Conservation (phyloP, 2,888 invertebrate genomes). For the Therioaphis trifolii region DNA sequence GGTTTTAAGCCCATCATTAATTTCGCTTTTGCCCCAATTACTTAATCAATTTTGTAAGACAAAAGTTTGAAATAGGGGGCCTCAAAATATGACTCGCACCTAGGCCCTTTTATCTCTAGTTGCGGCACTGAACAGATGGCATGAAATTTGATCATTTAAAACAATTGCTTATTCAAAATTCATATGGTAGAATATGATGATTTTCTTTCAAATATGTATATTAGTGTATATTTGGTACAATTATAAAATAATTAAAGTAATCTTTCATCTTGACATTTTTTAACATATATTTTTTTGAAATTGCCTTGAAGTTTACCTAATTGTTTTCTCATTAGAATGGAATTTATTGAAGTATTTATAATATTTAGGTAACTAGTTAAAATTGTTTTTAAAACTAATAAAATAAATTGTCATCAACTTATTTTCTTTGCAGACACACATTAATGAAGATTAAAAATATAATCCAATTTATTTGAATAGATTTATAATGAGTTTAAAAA, state of each 20-base stretch:
- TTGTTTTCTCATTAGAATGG: slow-evolving; percentile 65
- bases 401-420: neutral
- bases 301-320: neutral
- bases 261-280: neutral
- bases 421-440: slow-evolving; percentile 16
- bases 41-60: no score
- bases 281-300: slow-evolving; percentile 1
- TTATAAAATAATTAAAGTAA: slow-evolving; percentile 2
- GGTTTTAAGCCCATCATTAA: no score
- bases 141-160: no score
- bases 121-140: no score
- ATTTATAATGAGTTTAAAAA: slow-evolving; percentile 37
- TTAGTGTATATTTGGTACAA: no score
- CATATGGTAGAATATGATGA: no score
- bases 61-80: no score
- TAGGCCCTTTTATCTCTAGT: no score
- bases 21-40: no score
- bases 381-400: neutral
- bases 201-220: no score
- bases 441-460: slow-evolving; percentile 16
- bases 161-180: no score
- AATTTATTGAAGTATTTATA: neutral
- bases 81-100: no score
- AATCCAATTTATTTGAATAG: slow-evolving; percentile 30
- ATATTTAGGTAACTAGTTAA: slow-evolving; percentile 8